Evolutionary conservation across 2,113 vertebrate genomes (phyloP), one percentile per base, ranked within the genome.

Genomic region (Myiozetetes cayanensis): DNA sequence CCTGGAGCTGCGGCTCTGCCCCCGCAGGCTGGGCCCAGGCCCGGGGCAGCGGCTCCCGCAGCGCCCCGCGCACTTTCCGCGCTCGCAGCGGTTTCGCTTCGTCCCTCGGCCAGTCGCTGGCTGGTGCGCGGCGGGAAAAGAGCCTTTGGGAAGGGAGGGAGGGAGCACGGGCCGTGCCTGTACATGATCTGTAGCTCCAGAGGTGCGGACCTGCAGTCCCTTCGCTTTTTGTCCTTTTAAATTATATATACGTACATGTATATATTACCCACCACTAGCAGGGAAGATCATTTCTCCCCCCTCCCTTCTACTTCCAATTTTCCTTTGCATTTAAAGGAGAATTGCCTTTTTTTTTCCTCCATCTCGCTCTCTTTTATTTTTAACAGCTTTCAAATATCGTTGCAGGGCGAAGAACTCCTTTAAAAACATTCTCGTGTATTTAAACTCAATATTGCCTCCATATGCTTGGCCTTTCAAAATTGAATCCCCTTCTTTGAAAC

Each of bases 361-460:
- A 13, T 2, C 6, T 6, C 8, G 17, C 25, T 17, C 33, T 21
- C 21, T 23, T 58, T 49, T 59, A 35, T 77, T 90, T 56, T 82
- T 55, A 75, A 41, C 12, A 37, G 31, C 39, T 80, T 97, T 92
- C 41, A 55, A 87, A 82, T 76, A 46, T 22, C 39, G 63, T 79
- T 47, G 33, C 30, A 25, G 33, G 58, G 87, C 65, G 27, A 92
- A 88, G 23, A 73, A 16, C 33, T 72, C 21, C 43, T 87, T 87
- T 87, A 66, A 63, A 77, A 89, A 62, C 85, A n/a, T 66, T 63
- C 72, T 71, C 63, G 1, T 87, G 63, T 74, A 16, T 78, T 96
- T 95, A 87, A 90, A 87, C 5, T 4, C 43, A 85, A 62, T 90
- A 87, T 96, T 96, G 87, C 33, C 95, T 96, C 87, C 91, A 96